phyloP scores from a whole-genome alignment of 2,888 invertebrate species.

The Luffia ferchaultella region DNA sequence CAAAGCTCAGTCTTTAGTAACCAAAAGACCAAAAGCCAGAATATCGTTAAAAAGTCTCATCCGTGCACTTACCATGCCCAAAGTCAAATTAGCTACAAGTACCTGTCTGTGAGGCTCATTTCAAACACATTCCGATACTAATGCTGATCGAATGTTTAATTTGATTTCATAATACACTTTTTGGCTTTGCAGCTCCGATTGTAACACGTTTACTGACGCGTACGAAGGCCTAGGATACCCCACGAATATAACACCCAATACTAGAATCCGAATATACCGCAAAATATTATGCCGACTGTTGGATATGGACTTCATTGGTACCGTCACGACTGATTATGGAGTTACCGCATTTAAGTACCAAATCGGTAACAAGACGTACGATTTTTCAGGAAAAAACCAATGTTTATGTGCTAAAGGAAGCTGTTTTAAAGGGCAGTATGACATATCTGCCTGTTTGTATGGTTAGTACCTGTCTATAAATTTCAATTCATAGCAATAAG shows the following conservation, averaged over 20 bases:
- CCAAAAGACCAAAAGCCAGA: too few relatives aligned
- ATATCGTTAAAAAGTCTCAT: too few relatives aligned
- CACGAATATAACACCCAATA: slow-evolving; percentile 47
- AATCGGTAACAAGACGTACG: slow-evolving; percentile 68
- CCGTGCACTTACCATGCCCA: too few relatives aligned
- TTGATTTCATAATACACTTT: too few relatives aligned
- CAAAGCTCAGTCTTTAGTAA: too few relatives aligned
- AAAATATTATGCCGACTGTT: slow-evolving; percentile 79
- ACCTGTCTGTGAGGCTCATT: too few relatives aligned
- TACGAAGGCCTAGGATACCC: slow-evolving; percentile 75
- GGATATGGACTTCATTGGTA: slow-evolving; percentile 35
- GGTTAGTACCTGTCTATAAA: slow-evolving; percentile 1
- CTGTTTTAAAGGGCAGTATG: slow-evolving; percentile 36
- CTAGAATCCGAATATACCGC: slow-evolving; percentile 65
- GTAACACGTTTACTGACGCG: slow-evolving; percentile 68
- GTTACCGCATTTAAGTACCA: slow-evolving; percentile 68
- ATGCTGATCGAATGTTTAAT: too few relatives aligned
- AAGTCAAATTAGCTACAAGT: too few relatives aligned
- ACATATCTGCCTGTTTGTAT: slow-evolving; percentile 5
- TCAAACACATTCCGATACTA: too few relatives aligned
- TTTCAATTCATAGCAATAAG: too few relatives aligned
- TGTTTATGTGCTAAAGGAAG: slow-evolving; percentile 71
- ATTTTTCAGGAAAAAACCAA: slow-evolving; percentile 67
- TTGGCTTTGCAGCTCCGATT: slow-evolving; percentile 48
- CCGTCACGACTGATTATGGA: slow-evolving; percentile 37